These are phyloP conservation scores for Capreolus pygargus DNA, from an alignment of 2,113 vertebrate genomes.

Conservation along the genomic window DNA sequence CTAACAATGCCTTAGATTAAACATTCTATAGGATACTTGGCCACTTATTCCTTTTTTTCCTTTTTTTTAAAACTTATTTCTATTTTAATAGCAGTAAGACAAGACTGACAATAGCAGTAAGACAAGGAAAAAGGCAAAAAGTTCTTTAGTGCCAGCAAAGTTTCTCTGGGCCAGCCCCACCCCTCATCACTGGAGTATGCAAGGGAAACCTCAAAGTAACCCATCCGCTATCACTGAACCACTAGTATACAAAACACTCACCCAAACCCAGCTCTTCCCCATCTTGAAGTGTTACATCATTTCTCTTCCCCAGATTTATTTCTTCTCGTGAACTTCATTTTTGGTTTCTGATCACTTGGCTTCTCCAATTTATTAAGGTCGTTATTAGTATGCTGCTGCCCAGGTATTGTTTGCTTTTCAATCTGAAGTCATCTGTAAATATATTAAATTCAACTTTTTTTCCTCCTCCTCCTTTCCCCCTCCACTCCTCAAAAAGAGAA, in stretches of 20 bases:
- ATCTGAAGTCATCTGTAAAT: not conserved
- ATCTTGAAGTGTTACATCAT: not conserved
- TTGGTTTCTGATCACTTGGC: not conserved
- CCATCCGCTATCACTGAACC: not conserved
- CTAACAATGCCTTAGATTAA: not conserved
- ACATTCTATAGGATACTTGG: not conserved
- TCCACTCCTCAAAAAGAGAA: not conserved
- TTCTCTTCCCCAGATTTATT: slow-evolving; percentile 13
- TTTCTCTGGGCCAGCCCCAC: not conserved
- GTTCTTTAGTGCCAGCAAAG: not conserved
- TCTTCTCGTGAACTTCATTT: slow-evolving; percentile 19
- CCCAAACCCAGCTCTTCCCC: not conserved
- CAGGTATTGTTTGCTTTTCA: not conserved
- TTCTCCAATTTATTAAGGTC: not conserved
- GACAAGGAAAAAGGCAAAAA: not conserved
- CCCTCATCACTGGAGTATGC: not conserved
- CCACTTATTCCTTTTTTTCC: not conserved
- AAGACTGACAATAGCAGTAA: not conserved
- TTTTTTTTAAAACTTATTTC: not conserved
- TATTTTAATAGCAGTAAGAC: slow-evolving; percentile 17
- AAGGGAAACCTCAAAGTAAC: not conserved
- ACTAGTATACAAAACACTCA: not conserved
- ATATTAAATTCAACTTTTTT: not conserved
- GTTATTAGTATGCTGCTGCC: not conserved
- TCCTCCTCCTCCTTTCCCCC: not conserved